A percentile compares a stretch with the other conserved stretches of the same genome.
These are phyloP conservation scores for Parus major DNA, from an alignment of 2,113 vertebrate species.

Conservation along the genomic window DNA sequence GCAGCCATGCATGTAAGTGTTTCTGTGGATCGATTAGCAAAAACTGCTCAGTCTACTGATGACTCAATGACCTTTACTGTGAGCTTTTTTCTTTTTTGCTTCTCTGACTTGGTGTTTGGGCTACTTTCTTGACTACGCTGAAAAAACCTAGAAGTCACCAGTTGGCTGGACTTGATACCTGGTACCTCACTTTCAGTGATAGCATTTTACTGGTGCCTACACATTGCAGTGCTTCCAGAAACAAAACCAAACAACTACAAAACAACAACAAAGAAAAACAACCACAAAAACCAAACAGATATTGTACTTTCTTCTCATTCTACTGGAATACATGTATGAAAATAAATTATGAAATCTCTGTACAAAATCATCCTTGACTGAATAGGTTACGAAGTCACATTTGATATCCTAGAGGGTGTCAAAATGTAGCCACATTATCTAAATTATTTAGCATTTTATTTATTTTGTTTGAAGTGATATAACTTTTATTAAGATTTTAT, in stretches of 20 bases:
- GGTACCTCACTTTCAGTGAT: neutral
- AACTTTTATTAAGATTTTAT: neutral
- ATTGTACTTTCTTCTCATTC: neutral
- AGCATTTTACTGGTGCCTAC: neutral
- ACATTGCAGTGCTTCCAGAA: neutral
- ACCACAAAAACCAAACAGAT: neutral
- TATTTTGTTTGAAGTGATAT: neutral
- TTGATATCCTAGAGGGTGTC: neutral
- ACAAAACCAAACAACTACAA: neutral
- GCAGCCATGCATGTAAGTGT: slow-evolving; percentile 39
- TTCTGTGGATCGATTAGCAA: slow-evolving; percentile 47
- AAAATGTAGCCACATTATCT: neutral
- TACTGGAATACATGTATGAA: neutral
- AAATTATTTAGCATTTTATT: neutral
- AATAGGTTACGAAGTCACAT: neutral
- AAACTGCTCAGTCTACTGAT: neutral
- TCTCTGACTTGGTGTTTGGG: neutral
- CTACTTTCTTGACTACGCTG: neutral
- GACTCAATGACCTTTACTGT: neutral
- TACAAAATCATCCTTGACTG: neutral
- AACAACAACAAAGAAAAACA: neutral
- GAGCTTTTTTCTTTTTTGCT: neutral
- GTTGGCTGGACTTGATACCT: neutral
- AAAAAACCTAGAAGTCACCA: neutral
- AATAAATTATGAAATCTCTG: neutral